phyloP scores from a whole-genome alignment of 2,113 vertebrate species.

The Urocolius indicus region DNA sequence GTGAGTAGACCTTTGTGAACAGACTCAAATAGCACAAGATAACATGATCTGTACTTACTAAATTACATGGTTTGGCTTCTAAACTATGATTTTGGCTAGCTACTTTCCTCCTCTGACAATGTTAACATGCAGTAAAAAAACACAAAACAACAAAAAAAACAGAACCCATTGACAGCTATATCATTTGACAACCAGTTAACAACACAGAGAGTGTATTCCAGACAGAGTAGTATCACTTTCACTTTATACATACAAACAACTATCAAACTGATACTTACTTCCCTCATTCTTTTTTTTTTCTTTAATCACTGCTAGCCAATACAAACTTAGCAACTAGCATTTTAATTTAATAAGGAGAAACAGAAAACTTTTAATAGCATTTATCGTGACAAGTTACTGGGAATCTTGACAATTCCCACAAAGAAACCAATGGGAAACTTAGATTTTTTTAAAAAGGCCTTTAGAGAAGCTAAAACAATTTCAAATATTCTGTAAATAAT shows the following conservation, averaged over 20 bases:
- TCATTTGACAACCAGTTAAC: slow-evolving; percentile 4
- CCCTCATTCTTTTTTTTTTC: neutral
- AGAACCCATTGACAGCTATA: neutral
- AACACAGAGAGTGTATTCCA: neutral
- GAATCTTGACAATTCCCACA: slow-evolving; percentile 52
- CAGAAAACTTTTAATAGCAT: slow-evolving; percentile 54
- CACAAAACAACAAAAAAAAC: neutral
- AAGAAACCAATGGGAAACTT: slow-evolving; percentile 38
- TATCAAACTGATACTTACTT: neutral
- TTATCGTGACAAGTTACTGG: neutral
- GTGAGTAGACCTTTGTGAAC: neutral
- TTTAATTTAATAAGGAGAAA: slow-evolving; percentile 56
- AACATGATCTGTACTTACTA: neutral
- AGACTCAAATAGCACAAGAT: neutral
- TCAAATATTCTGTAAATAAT: neutral
- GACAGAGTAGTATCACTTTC: neutral
- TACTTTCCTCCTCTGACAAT: neutral
- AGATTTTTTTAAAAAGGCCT: slow-evolving; percentile 27
- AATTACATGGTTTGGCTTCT: slow-evolving; percentile 8
- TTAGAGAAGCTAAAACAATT: slow-evolving; percentile 10
- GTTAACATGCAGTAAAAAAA: neutral
- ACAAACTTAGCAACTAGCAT: slow-evolving; percentile 5
- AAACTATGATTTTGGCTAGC: neutral
- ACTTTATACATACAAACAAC: neutral
- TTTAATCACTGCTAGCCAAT: neutral